These are phyloP conservation scores for Poeciliopsis infans DNA, from an alignment of 2,797 vertebrate species.

Conservation along the genomic window DNA sequence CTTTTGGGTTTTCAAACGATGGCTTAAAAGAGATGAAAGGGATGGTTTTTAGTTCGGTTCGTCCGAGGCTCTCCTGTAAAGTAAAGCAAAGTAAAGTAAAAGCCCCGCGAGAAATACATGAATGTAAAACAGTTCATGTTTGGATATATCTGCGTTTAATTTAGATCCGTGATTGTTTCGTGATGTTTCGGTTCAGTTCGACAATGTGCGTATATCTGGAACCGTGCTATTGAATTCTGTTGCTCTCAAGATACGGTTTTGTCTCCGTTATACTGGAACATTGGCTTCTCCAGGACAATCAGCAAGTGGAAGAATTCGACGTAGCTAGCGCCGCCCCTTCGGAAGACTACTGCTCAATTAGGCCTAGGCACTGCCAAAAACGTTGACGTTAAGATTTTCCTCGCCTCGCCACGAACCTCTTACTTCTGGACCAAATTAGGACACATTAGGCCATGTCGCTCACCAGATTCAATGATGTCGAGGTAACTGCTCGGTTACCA, in stretches of 20 bases:
- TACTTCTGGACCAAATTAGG: slow-evolving; percentile 77
- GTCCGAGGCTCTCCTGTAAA: slow-evolving; percentile 48
- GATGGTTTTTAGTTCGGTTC: slow-evolving; percentile 37
- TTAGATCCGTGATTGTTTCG: slow-evolving; percentile 61
- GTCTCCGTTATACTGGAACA: slow-evolving; percentile 43
- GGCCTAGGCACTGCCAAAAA: slow-evolving; percentile 74
- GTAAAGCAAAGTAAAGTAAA: slow-evolving; percentile 18
- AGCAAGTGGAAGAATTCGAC: slow-evolving; percentile 40
- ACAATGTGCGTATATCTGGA: slow-evolving; percentile 48
- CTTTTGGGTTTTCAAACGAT: slow-evolving; percentile 13
- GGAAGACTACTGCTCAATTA: slow-evolving; percentile 38
- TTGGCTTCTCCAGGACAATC: slow-evolving; percentile 48
- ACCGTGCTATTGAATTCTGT: slow-evolving; percentile 41
- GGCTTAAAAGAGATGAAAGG: slow-evolving; percentile 15
- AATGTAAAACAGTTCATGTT: slow-evolving; percentile 76
- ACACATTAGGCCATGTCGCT: slow-evolving; percentile 51
- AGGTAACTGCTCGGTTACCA: slow-evolving; percentile 74
- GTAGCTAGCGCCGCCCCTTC: slow-evolving; percentile 20
- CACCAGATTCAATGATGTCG: slow-evolving; percentile 74
- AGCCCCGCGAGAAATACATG: slow-evolving; percentile 64
- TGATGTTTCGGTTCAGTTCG: slow-evolving; percentile 61
- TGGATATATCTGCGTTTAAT: slow-evolving; percentile 47
- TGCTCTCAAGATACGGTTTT: slow-evolving; percentile 38
- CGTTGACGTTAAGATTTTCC: slow-evolving; percentile 35
- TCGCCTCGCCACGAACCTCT: slow-evolving; percentile 63